Base-by-base conservation (phyloP, 2,797 vertebrate genomes). In the Clarias fuscus region DNA sequence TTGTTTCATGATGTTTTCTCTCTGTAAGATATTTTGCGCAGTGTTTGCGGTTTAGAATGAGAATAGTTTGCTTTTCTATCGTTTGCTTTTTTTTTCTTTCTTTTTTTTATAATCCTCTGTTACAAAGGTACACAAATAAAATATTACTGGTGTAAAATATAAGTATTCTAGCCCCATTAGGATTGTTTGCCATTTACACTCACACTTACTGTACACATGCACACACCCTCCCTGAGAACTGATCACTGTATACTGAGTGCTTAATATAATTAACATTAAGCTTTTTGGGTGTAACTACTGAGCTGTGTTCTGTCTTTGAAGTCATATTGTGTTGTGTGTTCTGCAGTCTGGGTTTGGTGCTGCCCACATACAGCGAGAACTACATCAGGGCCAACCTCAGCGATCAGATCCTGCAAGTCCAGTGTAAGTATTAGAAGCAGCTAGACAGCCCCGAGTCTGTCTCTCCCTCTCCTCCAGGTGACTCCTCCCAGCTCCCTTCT, bases 321-420 rank as follows among this genome's bases (percentile, higher is more conserved):
- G 30, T 78, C 10, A n/a, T 20, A 27, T 48, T 67, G 15, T 67
- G 62, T 48, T 53, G 10, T 53, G 7, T 84, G 83, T 77, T 33
- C 82, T 17, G 33, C 95, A 99, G 98, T 95, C 94, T 99, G 91
- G 98, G 98, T 91, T 94, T 99, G 93, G 98, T 99, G 89, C 95
- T 99, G 92, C 98, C 98, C 14, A 97, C 96, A 86, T 99, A 99
- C 94, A 98, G 97, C 90, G 97, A 97, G 88, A 98, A 97, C 96
- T 98, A 99, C 96, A 97, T 99, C 96, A 97, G 97, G 91, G 98
- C 98, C 93, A 99, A 98, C 93, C 96, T 99, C 92, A 99, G 97
- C 4, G 98, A 99, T 96, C 98, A 99, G 97, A 99, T 99, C 93
- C 97, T 99, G 73, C 98, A 99, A 96, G 98, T 98, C 93, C 98